Conservation (phyloP, 2,797 vertebrate species). For the Schizothorax lantsangensis region DNA sequence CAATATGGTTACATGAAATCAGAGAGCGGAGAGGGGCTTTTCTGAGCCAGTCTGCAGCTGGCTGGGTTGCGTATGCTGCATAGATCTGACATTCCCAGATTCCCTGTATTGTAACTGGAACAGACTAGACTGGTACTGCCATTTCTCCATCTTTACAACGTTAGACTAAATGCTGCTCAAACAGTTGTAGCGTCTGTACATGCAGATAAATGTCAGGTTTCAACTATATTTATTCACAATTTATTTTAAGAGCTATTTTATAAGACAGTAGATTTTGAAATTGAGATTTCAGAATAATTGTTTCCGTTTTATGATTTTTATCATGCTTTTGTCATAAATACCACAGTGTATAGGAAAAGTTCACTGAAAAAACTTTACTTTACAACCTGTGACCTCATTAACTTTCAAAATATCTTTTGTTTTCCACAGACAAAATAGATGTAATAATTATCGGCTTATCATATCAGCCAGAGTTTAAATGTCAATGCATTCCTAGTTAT, state of each 20-base stretch:
- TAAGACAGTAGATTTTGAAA: background rate
- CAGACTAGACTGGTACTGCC: background rate
- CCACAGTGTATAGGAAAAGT: background rate
- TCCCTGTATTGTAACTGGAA: constrained; percentile 7
- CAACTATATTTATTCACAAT: background rate
- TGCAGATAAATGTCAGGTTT: background rate
- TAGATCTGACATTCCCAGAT: background rate
- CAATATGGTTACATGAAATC: constrained; percentile 45
- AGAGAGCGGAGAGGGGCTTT: constrained; percentile 27
- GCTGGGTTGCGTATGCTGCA: background rate
- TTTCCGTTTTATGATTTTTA: background rate
- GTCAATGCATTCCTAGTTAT: background rate
- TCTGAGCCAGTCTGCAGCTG: constrained; percentile 25
- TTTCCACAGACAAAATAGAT: background rate
- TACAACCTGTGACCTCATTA: background rate
- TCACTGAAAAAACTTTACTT: background rate
- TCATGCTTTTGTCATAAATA: background rate
- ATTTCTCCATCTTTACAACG: background rate
- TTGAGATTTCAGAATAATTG: background rate
- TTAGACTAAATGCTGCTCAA: background rate
- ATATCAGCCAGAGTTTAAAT: background rate
- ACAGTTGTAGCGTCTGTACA: background rate
- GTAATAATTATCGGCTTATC: background rate
- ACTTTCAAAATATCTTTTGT: background rate
- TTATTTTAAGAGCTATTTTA: background rate